These are phyloP conservation scores for Lates japonicus DNA, from an alignment of 2,797 vertebrate species.

Conservation along the genomic window DNA sequence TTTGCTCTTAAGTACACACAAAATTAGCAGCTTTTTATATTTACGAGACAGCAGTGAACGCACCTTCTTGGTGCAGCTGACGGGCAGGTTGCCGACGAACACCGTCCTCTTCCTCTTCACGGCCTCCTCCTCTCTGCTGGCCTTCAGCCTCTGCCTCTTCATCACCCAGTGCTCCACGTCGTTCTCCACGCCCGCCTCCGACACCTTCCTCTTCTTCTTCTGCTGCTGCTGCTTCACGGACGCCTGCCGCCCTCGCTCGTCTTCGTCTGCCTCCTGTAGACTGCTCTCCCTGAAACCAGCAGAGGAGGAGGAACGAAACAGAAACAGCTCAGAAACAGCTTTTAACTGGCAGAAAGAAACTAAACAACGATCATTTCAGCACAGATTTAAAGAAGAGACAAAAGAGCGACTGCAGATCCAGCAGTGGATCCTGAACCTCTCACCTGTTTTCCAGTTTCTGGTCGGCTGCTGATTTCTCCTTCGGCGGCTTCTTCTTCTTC, in stretches of 20 bases:
- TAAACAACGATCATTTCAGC: no score
- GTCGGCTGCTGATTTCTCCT: constrained; percentile 64
- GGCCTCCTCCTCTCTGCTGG: constrained; percentile 77
- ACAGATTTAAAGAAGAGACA: not conserved
- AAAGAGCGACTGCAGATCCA: not conserved
- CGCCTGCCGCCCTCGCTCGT: constrained; percentile 69
- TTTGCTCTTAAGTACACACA: not conserved
- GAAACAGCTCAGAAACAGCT: no score
- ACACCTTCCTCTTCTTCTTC: constrained; percentile 73
- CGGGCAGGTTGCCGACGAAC: constrained; percentile 95
- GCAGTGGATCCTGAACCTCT: not conserved
- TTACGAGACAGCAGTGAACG: not conserved
- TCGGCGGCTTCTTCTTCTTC: constrained; percentile 27
- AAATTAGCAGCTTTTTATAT: not conserved
- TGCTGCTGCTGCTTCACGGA: constrained; percentile 57
- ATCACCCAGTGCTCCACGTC: constrained; percentile 56
- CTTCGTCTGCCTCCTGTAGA: constrained; percentile 88
- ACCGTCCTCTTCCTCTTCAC: constrained; percentile 89
- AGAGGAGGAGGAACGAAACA: no score
- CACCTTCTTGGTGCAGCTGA: constrained; percentile 90
- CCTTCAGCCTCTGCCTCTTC: constrained; percentile 67
- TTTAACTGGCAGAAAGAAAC: no score
- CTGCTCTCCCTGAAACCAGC: constrained; percentile 85
- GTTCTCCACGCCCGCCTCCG: not conserved
- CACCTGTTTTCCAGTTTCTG: constrained; percentile 77